Base-by-base conservation (phyloP, 2,113 vertebrate species). In the Poicephalus gulielmi region DNA sequence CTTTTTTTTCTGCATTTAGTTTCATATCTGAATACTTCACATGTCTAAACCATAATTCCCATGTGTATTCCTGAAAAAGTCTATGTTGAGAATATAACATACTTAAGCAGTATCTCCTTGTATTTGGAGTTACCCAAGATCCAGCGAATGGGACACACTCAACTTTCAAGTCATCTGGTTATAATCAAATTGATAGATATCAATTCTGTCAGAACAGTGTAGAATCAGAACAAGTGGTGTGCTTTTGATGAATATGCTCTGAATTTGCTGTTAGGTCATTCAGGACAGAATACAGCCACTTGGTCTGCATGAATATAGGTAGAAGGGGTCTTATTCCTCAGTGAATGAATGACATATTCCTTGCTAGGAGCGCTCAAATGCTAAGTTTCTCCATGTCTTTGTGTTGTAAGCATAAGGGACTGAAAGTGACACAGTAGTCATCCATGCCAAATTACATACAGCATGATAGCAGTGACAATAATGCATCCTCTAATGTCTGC, bases 401-500 rank as follows among this genome's bases (percentile, higher is more conserved):
- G 11, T 77, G 8, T 57, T 69, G 35, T 76, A 76, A 92, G 9
- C 37, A 30, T 79, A 73, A 69, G 23, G 41, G 67, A 83, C 41
- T 63, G 57, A 76, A 84, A 86, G 47, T 76, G 67, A 43, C n/a
- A 39, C 17, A 60, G 55, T 62, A 88, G 66, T 86, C 69, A 81
- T 44, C 71, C 13, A 4, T 59, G n/a, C 44, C 14, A 9, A 79
- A 76, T 78, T 84, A 35, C 50, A 41, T 74, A 44, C 6, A 66
- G 60, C 86, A 66, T 62, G 87, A 55, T 23, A 94, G 70, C 59
- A 81, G 62, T 89, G 89, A 90, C 74, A 94, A 52, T 70, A 60
- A 6, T 73, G 41, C 86, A 81, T 90, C 70, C 30, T 91, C 71
- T 89, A 83, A 90, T 50, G 74, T 79, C 70, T 96, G 82, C 89